Base-by-base conservation (phyloP, 2,797 vertebrate species). In the Synaphobranchus kaupii region DNA sequence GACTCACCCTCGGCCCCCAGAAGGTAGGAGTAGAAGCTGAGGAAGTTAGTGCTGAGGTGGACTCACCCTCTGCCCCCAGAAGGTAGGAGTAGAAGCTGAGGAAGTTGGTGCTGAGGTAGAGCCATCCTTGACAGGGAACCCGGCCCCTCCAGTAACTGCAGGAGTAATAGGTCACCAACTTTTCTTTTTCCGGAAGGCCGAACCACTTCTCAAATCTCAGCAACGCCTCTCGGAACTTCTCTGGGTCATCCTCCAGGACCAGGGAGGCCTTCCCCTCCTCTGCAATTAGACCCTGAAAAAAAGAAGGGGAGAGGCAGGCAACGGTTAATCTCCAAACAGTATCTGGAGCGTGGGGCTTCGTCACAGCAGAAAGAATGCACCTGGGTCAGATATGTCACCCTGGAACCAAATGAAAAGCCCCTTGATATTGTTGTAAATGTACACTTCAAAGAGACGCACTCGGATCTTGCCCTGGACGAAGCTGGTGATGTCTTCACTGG, bases 41-140 rank as follows among this genome's bases (percentile, higher is more conserved):
- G 39, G 39, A 39, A 39, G 39, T 39, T 39, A 2, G 39, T 39
- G 39, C 39, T 39, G 39, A 39, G 39, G 39, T 6, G 1, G 7
- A 10, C 97, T 97, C 92, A 99, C 99, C 94, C 94, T 99, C 99
- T 87, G 97, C 91, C 92, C 99, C 99, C 88, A 99, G 96, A 90
- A 99, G 94, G 92, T 98, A 99, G 0, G 99, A 99, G 94, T 99
- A 99, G 94, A 99, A 99, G 92, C 98, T 98, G 54, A 99, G 93
- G 93, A 99, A 99, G 94, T 99, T 99, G 88, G 98, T 98, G 93
- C 98, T 99, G 89, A 99, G 98, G 94, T 99, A 99, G 12, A 99
- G 96, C 99, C 99, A 99, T 9, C 99, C 99, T 92, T 99, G 99
- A 92, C 98, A 99, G 8, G 98, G 99, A 47, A 99, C 97, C 85